phyloP scores from a whole-genome alignment of 2,888 invertebrate species.

The Drosophila maculinotata region DNA sequence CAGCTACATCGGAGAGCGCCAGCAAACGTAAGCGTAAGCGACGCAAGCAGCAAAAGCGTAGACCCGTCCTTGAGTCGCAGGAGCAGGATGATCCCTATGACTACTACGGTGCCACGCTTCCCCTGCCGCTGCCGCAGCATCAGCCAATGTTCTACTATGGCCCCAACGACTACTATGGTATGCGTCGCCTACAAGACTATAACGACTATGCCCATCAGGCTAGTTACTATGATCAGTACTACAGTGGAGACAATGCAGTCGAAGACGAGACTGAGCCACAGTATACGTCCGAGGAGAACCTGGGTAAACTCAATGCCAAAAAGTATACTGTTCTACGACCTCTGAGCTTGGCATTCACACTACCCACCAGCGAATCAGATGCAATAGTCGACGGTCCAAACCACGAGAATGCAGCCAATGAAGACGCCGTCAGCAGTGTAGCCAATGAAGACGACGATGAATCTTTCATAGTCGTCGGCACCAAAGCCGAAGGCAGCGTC shows the following conservation, averaged over 20 bases:
- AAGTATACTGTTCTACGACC: conserved; percentile 55
- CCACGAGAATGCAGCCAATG: conserved; percentile 7
- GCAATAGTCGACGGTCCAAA: background rate
- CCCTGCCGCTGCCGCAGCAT: background rate
- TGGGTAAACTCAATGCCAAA: conserved; percentile 40
- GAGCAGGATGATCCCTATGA: conserved; percentile 36
- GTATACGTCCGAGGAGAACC: background rate
- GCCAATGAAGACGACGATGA: conserved; percentile 18
- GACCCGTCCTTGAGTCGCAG: conserved; percentile 35
- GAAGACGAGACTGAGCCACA: background rate
- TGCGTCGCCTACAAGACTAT: conserved; percentile 49
- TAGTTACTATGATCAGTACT: conserved; percentile 37
- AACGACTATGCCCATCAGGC: conserved; percentile 25
- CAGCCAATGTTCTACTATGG: conserved; percentile 58
- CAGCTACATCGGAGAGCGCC: conserved; percentile 19
- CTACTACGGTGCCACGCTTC: conserved; percentile 36
- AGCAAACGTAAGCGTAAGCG: conserved; percentile 61
- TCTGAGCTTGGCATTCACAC: conserved; percentile 18
- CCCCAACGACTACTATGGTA: conserved; percentile 51
- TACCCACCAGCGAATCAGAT: conserved; percentile 3
- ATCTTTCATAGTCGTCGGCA: background rate
- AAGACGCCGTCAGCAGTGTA: background rate
- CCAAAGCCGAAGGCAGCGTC: conserved; percentile 6
- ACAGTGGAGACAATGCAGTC: background rate
- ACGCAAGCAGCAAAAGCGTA: conserved; percentile 57